Evolutionary conservation across 2,888 invertebrate species (phyloP), one percentile per base, ranked within the genome.

Genomic region (Ametastegia equiseti): DNA sequence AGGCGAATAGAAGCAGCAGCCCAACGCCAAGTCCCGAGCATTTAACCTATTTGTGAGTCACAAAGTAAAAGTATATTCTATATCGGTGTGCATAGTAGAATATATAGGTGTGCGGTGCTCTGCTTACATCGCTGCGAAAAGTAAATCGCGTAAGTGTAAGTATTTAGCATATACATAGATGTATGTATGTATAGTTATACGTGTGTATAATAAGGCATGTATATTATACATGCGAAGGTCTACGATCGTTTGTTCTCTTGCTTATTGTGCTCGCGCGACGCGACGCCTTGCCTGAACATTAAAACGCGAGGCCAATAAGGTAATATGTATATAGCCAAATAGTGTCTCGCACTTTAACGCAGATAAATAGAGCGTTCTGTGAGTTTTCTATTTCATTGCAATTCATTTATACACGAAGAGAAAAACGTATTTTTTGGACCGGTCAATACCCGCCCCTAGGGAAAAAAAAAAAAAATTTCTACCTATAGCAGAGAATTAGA

Each of bases 31-130:
- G 42, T 78, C 57, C 71, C 33, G 71, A 73, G 71, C 36, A 45
- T 80, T 80, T 80, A 80, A 80, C 80, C 80, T 71, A 80, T 80
- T 80, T 80, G 54, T 80, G 80, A 80, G 80, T 80, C 80, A 80
- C 57, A 73, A 80, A 80, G 80, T 80, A 80, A 80, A 80, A 80
- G 80, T 79, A 79, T 65, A 79, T n/a, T 79, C 65, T 65, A 19
- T 79, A 47, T 57, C 23, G 27, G 79, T 78, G 33, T 78, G 27
- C 33, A 69, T 9, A 11, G 54, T 19, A 75, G n/a, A 54, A 6
- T n/a, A 27, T 54, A 75, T 23, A 54, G 19, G 54, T 54, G 33
- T 27, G 30, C n/a, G n/a, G 15, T 71, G 71, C n/a, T 71, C 71
- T 71, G 42, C 45, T 71, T 54, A 57, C 75, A 54, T 39, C 33